Evolutionary conservation across 1,140 invertebrate genomes (phyloP).

Genomic region (Euura saliciscinereae): DNA sequence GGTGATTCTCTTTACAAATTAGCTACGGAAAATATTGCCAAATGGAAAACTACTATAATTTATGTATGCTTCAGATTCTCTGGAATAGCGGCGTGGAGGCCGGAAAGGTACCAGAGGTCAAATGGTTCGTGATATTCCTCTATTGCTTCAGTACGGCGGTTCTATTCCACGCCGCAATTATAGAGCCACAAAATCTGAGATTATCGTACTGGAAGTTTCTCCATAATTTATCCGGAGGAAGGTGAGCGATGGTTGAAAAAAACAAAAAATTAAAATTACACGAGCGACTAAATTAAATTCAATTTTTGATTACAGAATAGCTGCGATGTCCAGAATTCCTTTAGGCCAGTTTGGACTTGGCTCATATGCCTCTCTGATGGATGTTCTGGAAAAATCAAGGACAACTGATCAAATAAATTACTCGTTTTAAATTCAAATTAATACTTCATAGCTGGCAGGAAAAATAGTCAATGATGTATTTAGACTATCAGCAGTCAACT

Average conservation of each 20-base stretch:
- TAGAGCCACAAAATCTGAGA: constrained; percentile 80
- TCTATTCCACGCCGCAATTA: constrained; percentile 79
- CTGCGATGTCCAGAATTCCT: constrained; percentile 60
- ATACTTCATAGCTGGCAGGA: background rate
- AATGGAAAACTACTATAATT: background rate
- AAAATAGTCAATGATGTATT: too few relatives aligned
- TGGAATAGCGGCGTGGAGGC: constrained; percentile 66
- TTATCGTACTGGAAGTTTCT: constrained; percentile 87
- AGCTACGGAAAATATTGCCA: background rate
- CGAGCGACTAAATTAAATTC: constrained; percentile 14
- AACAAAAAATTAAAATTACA: background rate
- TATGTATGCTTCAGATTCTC: constrained; percentile 58
- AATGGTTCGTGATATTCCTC: constrained; percentile 70
- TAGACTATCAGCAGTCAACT: too few relatives aligned
- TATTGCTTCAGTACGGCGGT: constrained; percentile 81
- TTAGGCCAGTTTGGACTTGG: constrained; percentile 67
- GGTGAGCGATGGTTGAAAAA: constrained; percentile 54
- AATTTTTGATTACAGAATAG: constrained; percentile 59
- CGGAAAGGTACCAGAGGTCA: constrained; percentile 65
- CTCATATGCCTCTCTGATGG: constrained; percentile 52
- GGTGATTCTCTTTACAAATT: constrained; percentile 48
- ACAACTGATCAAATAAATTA: constrained; percentile 43
- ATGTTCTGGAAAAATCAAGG: constrained; percentile 50
- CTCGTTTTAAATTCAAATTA: constrained; percentile 39
- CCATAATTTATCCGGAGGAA: constrained; percentile 74